Evolutionary conservation across 2,888 invertebrate species (phyloP), one percentile per base, ranked within the genome.

Genomic region (Drosophila multiciliata): DNA sequence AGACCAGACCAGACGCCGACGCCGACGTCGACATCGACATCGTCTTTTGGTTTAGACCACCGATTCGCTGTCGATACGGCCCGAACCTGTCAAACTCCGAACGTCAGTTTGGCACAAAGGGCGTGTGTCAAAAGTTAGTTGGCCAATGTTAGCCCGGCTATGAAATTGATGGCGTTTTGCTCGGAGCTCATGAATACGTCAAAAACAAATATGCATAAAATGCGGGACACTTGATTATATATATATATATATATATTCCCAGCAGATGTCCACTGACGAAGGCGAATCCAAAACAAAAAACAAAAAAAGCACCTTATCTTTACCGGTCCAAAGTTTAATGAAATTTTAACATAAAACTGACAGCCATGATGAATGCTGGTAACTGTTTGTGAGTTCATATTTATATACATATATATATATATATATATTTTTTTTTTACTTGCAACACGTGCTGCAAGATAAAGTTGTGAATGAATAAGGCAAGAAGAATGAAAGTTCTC

Each of bases 91-190:
- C 83, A 85, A 87, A 74, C 82, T 57, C 55, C 11, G 40, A 71
- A 59, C 80, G 77, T 55, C 73, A 59, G 35, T 35, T 45, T 52
- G 29, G 15, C 54, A 29, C 65, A 53, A 36, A 48, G 71, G 70
- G 65, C 73, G 66, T 74, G 80, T 66, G 15, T 23, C 72, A 72
- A 67, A 86, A 71, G 66, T 84, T 68, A 72, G 80, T 60, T 58
- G 20, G 60, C 61, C 54, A 45, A 45, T 40, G 35, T 35, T n/a
- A 29, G 50, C 38, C 52, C 23, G 60, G 32, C 45, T 66, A 52
- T 54, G 45, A 85, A 87, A 89, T 85, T 90, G 82, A 87, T 88
- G 90, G 86, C 81, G 81, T 81, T 80, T 83, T 67, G n/a, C 15
- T 20, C 38, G 17, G 68, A 57, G 71, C 76, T 88, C 83, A 82